phyloP scores from a whole-genome alignment of 2,888 invertebrate genomes.

The Rugalucina vietnamica region DNA sequence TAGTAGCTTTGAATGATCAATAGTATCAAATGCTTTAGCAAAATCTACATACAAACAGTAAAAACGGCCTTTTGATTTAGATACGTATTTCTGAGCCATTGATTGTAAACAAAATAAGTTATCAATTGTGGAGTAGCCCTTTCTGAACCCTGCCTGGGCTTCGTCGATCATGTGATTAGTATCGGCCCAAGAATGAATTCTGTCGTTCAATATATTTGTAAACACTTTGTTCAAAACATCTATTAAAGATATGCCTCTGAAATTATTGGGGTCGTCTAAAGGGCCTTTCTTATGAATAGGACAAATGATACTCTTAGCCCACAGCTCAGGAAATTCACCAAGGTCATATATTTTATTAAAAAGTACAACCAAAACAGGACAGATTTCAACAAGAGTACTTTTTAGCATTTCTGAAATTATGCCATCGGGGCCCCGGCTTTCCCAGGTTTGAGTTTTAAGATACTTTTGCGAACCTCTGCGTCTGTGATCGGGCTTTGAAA shows the following conservation, averaged over 20 bases:
- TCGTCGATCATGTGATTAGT: too few relatives aligned
- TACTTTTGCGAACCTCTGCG: neutral
- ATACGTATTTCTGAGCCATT: neutral
- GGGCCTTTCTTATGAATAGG: conserved; percentile 3
- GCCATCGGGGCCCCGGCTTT: neutral
- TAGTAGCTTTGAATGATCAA: neutral
- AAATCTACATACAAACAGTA: neutral
- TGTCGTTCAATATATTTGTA: too few relatives aligned
- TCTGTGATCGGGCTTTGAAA: neutral
- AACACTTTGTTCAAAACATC: neutral
- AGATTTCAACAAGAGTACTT: neutral
- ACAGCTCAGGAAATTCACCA: neutral
- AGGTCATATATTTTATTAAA: neutral
- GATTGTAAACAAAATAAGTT: neutral
- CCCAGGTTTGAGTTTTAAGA: neutral
- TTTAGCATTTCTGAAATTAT: neutral
- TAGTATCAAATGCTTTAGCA: neutral
- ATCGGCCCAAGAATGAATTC: too few relatives aligned
- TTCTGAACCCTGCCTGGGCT: neutral
- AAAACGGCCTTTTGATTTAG: neutral
- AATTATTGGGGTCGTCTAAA: neutral
- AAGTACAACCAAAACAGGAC: neutral
- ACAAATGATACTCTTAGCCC: neutral
- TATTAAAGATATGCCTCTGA: neutral
- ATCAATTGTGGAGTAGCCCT: neutral